phyloP scores from a whole-genome alignment of 2,113 vertebrate genomes.

The Perccottus glenii region DNA sequence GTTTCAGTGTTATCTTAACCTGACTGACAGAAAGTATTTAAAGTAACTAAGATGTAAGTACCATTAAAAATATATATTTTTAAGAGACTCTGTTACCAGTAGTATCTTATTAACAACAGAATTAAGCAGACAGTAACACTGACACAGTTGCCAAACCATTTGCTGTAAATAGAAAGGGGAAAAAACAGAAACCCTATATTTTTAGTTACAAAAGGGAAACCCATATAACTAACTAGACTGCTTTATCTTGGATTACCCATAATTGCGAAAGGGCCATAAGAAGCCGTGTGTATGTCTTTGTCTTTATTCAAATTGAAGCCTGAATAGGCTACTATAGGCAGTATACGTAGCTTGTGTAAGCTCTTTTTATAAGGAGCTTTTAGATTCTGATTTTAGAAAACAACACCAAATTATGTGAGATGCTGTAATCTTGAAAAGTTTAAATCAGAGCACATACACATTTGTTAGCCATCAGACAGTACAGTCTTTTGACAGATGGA shows the following conservation, averaged over 20 bases:
- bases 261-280: no score
- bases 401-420: neutral
- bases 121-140: neutral
- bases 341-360: no score
- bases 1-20: neutral
- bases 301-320: no score
- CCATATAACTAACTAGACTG: no score
- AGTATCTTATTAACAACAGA: conserved; percentile 3
- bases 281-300: no score
- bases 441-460: neutral
- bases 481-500: conserved; percentile 7
- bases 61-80: neutral
- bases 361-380: no score
- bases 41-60: neutral
- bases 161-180: conserved; percentile 1
- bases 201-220: no score
- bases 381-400: no score
- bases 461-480: conserved; percentile 6
- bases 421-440: neutral
- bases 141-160: neutral
- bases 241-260: no score
- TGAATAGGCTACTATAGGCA: no score
- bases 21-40: neutral
- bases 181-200: no score
- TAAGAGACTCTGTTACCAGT: neutral